Conservation (phyloP, 2,797 vertebrate genomes). For the Pipistrellus pipistrellus region DNA sequence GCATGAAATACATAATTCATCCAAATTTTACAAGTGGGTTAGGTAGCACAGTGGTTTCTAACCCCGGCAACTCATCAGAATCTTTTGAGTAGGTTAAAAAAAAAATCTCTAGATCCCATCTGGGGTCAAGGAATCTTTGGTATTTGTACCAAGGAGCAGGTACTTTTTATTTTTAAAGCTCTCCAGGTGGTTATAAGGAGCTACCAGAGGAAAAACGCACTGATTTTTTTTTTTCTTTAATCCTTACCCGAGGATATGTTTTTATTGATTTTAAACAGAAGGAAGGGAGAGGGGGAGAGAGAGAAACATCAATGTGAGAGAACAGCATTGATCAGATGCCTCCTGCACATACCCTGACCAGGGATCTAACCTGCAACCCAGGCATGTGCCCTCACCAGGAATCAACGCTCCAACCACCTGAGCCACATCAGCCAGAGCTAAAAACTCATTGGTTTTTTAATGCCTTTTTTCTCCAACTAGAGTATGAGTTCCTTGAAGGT, state of each 20-base stretch:
- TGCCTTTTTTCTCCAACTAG: neutral
- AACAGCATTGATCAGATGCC: neutral
- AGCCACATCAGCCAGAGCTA: neutral
- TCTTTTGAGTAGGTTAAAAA: neutral
- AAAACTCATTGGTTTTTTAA: neutral
- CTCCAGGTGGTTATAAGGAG: neutral
- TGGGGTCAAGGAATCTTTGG: neutral
- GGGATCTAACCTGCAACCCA: neutral
- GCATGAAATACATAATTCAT: neutral
- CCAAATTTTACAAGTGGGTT: neutral
- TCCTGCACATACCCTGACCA: neutral
- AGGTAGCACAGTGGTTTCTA: neutral
- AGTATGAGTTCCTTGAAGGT: constrained; percentile 52
- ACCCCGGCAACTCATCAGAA: neutral
- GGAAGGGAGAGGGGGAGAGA: neutral
- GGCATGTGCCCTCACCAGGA: neutral
- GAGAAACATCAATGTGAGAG: neutral
- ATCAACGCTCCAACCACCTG: neutral
- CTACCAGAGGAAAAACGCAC: neutral
- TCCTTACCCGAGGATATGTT: neutral
- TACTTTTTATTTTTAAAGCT: neutral
- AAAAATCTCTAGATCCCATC: neutral
- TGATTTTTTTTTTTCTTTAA: neutral
- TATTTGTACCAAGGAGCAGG: neutral
- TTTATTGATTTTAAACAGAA: neutral